A percentile compares a stretch with the other conserved stretches of the same genome.
Evolutionary conservation across 1,140 invertebrate species (phyloP).

Genomic region (Plectrocnemia conspersa): DNA sequence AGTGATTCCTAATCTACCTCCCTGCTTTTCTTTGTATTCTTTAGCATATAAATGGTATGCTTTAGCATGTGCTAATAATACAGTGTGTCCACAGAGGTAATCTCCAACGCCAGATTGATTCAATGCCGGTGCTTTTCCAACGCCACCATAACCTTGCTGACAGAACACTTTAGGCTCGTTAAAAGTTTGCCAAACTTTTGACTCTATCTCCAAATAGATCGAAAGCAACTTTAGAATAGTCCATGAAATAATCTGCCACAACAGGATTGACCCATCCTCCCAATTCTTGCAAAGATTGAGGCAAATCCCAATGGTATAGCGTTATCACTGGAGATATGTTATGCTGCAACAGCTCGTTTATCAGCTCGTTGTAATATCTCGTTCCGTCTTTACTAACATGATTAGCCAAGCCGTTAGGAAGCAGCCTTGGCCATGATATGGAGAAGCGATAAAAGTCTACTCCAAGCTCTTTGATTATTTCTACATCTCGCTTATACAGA

Average conservation of each 20-base stretch:
- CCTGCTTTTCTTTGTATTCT: constrained; percentile 49
- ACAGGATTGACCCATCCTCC: constrained; percentile 53
- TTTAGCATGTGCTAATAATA: constrained; percentile 53
- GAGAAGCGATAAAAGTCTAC: constrained; percentile 58
- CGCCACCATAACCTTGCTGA: constrained; percentile 44
- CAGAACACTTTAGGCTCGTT: constrained; percentile 47
- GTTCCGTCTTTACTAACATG: constrained; percentile 51
- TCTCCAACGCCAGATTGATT: constrained; percentile 42
- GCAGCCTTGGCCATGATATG: constrained; percentile 56
- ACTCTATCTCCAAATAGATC: constrained; percentile 43
- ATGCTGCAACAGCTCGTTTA: constrained; percentile 48
- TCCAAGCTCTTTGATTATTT: constrained; percentile 45
- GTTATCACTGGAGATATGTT: constrained; percentile 50
- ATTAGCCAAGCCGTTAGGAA: constrained; percentile 51
- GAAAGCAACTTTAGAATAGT: constrained; percentile 41
- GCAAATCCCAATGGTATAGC: constrained; percentile 54
- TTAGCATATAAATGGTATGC: constrained; percentile 55
- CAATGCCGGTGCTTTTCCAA: constrained; percentile 41
- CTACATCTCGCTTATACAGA: constrained; percentile 49
- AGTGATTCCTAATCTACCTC: constrained; percentile 51
- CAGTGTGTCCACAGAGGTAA: constrained; percentile 51
- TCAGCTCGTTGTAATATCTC: constrained; percentile 55
- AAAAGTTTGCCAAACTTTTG: constrained; percentile 41
- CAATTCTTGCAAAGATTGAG: constrained; percentile 47
- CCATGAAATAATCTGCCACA: constrained; percentile 48